Percentiles rank a stretch among this genome's conserved stretches.
phyloP scores from a whole-genome alignment of 2,888 invertebrate genomes.

The Thymelicus lineola region DNA sequence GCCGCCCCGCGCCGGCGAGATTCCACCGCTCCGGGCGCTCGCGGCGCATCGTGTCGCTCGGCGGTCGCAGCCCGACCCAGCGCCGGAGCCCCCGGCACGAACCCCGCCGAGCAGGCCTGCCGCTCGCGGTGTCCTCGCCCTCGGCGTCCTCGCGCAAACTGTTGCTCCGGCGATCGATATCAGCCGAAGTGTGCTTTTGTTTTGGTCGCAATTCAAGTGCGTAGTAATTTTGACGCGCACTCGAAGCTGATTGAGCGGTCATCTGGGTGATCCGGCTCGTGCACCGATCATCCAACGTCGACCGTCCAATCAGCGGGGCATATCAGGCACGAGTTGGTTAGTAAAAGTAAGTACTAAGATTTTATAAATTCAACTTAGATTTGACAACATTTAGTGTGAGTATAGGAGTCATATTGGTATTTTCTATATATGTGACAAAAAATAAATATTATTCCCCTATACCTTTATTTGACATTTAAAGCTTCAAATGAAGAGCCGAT shows the following conservation, averaged over 20 bases:
- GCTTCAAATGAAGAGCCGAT: no score
- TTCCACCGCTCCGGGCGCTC: constrained; percentile 43
- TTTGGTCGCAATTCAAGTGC: constrained; percentile 54
- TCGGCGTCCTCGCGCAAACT: constrained; percentile 48
- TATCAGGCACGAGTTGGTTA: no score
- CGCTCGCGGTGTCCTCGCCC: constrained; percentile 25
- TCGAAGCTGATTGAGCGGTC: not conserved
- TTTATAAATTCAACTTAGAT: no score
- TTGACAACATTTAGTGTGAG: no score
- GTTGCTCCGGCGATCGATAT: constrained; percentile 67
- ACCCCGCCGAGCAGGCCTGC: not conserved
- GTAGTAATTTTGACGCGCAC: constrained; percentile 41
- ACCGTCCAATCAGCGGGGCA: no score
- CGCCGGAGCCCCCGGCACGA: constrained; percentile 20
- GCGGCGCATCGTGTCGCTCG: constrained; percentile 42
- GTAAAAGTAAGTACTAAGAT: no score
- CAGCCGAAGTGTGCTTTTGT: constrained; percentile 61
- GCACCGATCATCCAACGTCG: no score
- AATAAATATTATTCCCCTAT: no score
- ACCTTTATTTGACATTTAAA: no score
- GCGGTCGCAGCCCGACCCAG: constrained; percentile 27
- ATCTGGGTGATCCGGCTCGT: not conserved
- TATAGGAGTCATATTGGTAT: no score
- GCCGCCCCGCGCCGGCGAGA: constrained; percentile 39
- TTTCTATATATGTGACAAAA: no score